Evolutionary conservation across 2,888 invertebrate genomes (phyloP), one percentile per base, ranked within the genome.

Genomic region (Drosophila fungiperda): DNA sequence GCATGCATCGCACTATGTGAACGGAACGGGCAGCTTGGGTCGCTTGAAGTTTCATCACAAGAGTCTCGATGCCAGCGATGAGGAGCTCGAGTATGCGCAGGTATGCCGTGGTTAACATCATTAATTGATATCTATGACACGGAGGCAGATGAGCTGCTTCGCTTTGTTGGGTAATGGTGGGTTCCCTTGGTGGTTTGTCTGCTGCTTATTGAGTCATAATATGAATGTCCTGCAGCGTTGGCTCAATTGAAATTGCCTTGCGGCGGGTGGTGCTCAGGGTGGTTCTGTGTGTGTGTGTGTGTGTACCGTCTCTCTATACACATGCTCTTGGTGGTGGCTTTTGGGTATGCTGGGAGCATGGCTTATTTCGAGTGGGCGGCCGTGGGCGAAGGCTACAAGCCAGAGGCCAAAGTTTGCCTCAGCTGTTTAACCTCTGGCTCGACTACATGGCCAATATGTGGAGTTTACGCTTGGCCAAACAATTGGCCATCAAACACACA

Each of bases 41-140:
- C 91, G 92, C 73, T 85, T 93, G 33, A 92, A 92, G 81, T 92
- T 83, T 68, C 85, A 90, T 72, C 88, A 92, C 73, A 91, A 92
- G 77, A 92, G 91, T 66, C 83, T 90, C 75, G 93, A 91, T 76
- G 91, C 94, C 79, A 94, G 93, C 83, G 94, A 94, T 78, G 94
- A 94, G 87, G 94, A 94, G 80, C 93, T 94, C 80, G 94, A 94
- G 83, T 94, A 94, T 79, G 93, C 94, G 58, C 94, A 94, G 93
- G 94, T 94, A 93, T 92, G 93, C 26, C 45, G 8, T 75, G 63
- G 64, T 64, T 36, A 58, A 63, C 17, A 20, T 42, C 36, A 73
- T 49, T 69, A 82, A 80, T 68, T 72, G 67, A 73, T 42, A 32
- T 42, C 26, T 29, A 12, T 45, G 23, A 15, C 45, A 3, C 45